Evolutionary conservation across 1,140 invertebrate species (phyloP), one percentile per base, ranked within the genome.

Genomic region (Sitobion miscanthi): DNA sequence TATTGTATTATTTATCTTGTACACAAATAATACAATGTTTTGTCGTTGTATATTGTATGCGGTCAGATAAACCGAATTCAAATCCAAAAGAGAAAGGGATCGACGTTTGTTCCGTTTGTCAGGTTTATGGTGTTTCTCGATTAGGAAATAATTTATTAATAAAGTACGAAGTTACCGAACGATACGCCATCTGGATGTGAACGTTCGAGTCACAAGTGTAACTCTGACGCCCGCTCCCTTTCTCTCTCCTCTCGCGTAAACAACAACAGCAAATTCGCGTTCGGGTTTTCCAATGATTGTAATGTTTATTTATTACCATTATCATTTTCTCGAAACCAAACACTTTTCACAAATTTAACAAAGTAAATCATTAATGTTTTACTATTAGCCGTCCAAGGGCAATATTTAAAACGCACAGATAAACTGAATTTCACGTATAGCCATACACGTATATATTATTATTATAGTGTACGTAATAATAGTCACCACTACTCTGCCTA

Each of bases 301-400:
- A 25, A 89, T 57, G 38, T 89, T 89, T 42, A 89, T 54, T 38
- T n/a, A 49, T 87, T 49, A 2, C 3, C n/a, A 54, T 35, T 57
- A 25, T 42, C 30, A 89, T 57, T 89, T 89, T 20, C 49, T 23
- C 21, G 1, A 89, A 89, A 38, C 87, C 2, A 5, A 57, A 89
- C 8, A 38, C 52, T 57, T 89, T 38, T 89, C 35, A 35, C 54
- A 38, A 1, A 45, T 21, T 52, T 35, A 87, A 88, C 47, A 52
- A 88, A 88, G n/a, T 52, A 23, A 17, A 52, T 23, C 21, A 47
- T 35, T 88, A 35, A 52, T 54, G 25, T 54, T 35, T 9, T 89
- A 54, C 49, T 54, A 89, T n/a, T 38, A 57, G 77, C 88, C 9
- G n/a, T 82, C 85, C 91, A 92, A 92, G 91, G 91, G 77, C 77